phyloP scores from a whole-genome alignment of 2,113 vertebrate genomes.

The human (Homo sapiens) region GRCh38 chr12:2868501-2869000 shows the following conservation, averaged over 20 bases:
- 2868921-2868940: neutral
- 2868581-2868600: constrained; percentile 95
- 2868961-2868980: neutral
- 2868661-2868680: constrained; percentile 99
- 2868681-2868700: constrained; percentile 99
- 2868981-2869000: neutral
- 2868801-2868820: fast-evolving
- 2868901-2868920: neutral
- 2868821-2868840: neutral
- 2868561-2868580: constrained; percentile 99
- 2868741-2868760: constrained; percentile 77
- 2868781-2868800: neutral
- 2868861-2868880: neutral
- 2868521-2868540: neutral
- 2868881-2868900: neutral
- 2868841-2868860: neutral
- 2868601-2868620: constrained; percentile 96
- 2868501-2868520: fast-evolving
- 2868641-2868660: constrained; percentile 90
- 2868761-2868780: neutral
- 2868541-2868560: constrained; percentile 13
- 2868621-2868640: constrained; percentile 99
- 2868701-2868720: constrained; percentile 85
- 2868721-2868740: constrained; percentile 60
- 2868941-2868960: neutral